Conservation (phyloP, 2,797 vertebrate genomes). For the Sphenodon punctatus region DNA sequence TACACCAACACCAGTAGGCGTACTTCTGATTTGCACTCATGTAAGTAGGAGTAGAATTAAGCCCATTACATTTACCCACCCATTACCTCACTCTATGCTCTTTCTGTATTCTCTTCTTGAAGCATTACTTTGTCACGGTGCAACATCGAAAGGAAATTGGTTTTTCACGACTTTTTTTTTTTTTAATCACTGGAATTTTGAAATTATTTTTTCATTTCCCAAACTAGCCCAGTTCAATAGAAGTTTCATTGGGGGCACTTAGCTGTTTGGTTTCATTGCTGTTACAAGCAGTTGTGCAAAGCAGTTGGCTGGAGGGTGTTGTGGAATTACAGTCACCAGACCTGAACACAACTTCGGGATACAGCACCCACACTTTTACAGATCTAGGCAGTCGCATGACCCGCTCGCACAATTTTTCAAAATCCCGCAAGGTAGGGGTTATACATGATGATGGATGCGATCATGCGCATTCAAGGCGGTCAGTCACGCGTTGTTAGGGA, state of each 20-base stretch:
- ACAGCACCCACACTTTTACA: fast-evolving
- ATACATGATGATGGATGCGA: too few relatives aligned
- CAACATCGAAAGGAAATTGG: too few relatives aligned
- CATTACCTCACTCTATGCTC: not conserved
- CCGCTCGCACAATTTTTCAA: too few relatives aligned
- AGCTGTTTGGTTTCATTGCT: not conserved
- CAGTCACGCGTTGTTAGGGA: too few relatives aligned
- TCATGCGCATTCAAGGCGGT: too few relatives aligned
- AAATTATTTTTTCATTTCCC: not conserved
- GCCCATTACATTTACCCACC: not conserved
- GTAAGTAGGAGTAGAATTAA: not conserved
- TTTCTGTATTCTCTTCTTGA: not conserved
- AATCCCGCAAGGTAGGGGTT: too few relatives aligned
- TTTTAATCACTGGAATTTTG: not conserved
- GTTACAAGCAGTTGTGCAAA: not conserved
- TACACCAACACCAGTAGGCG: not conserved
- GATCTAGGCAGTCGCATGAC: not conserved
- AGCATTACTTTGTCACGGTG: too few relatives aligned
- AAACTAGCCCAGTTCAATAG: not conserved
- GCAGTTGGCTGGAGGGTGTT: not conserved
- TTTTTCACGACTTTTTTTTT: not conserved
- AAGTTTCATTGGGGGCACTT: not conserved
- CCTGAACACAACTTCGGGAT: not conserved
- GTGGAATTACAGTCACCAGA: fast-evolving
- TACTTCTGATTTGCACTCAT: not conserved